Evolutionary conservation across 2,888 invertebrate genomes (phyloP).

Genomic region (Pammene aurita): DNA sequence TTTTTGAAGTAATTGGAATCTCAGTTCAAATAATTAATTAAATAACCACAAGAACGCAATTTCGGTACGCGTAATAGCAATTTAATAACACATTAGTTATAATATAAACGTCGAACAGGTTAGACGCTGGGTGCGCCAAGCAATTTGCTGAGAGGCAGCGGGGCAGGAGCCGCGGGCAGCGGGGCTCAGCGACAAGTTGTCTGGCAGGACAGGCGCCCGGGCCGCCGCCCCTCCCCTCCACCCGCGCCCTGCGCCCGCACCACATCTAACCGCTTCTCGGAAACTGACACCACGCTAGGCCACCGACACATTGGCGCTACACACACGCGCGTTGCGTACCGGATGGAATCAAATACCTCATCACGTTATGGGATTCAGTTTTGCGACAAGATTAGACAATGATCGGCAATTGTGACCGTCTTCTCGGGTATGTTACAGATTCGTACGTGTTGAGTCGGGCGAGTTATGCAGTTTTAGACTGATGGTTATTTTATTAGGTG

Average conservation of each 20-base stretch:
- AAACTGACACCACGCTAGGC: conserved; percentile 63
- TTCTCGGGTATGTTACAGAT: not conserved
- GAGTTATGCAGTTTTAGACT: not conserved
- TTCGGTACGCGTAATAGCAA: conserved; percentile 15
- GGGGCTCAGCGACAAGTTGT: conserved; percentile 79
- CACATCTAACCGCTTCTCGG: conserved; percentile 66
- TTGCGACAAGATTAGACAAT: conserved; percentile 5
- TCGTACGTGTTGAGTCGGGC: not conserved
- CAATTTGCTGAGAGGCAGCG: conserved; percentile 57
- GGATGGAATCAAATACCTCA: conserved; percentile 36
- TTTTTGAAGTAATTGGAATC: no score
- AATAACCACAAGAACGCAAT: conserved; percentile 20
- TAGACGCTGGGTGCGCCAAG: conserved; percentile 65
- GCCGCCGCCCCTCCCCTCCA: conserved; percentile 45
- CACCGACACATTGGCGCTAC: conserved; percentile 50
- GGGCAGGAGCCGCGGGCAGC: conserved; percentile 47
- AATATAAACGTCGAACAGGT: conserved; percentile 54
- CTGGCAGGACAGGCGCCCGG: conserved; percentile 68
- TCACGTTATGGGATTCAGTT: conserved; percentile 20
- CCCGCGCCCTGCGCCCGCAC: conserved; percentile 61
- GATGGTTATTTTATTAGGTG: no score
- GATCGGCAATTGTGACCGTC: not conserved
- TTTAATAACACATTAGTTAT: conserved; percentile 38
- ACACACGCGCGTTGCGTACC: conserved; percentile 46
- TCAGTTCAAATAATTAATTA: conserved; percentile 6